Evolutionary conservation across 30 jellyfish, hydroid and myxozoan genomes (phyloP), one percentile per base, ranked within the genome.

Genomic region (Aurelia sp.): DNA sequence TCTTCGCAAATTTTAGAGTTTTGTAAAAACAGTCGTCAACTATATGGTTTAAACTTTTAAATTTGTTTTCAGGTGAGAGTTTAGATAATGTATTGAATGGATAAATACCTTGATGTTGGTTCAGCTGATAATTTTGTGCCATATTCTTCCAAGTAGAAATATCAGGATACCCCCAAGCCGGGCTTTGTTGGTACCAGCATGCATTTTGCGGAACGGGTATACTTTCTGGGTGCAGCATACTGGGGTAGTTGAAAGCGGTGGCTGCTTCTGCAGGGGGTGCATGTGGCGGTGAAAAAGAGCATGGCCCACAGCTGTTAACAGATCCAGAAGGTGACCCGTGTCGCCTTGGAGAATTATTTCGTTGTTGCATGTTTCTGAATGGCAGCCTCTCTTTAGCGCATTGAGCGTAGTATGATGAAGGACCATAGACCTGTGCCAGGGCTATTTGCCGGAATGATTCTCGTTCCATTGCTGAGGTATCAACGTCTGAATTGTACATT

Each of bases 381-480:
- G 74, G 82, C 47, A 66, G 11, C 66, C 91, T 66, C 19, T 81
- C 91, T 68, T 66, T 81, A 0, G 72, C 52, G 9, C 65, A 23
- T 44, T 64, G 76, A 7, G 72, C 50, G 57, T 66, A 51, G 68
- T 58, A 81, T 3, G 91, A 23, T 0, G 91, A 23, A 4, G 90
- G 18, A 58, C 81, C 81, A 57, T 47, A 81, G 17, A 57, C 66
- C 60, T 81, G 91, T 23, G 83, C 66, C 33, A 81, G 59, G 11
- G 91, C 91, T 82, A 81, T 21, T 17, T 81, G 81, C 58, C 89
- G 80, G n/a, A 66, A n/a, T 30, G 91, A 66, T 59, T 53, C 91
- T 81, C 91, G 35, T n/a, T 67, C 81, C 31, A 65, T 27, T 70
- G 23, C 16, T 13, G 83, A 19, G 55, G 50, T 68, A 9, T 81